Conservation (phyloP, 2,888 invertebrate species). For the Dimorphilus gyrociliatus region DNA sequence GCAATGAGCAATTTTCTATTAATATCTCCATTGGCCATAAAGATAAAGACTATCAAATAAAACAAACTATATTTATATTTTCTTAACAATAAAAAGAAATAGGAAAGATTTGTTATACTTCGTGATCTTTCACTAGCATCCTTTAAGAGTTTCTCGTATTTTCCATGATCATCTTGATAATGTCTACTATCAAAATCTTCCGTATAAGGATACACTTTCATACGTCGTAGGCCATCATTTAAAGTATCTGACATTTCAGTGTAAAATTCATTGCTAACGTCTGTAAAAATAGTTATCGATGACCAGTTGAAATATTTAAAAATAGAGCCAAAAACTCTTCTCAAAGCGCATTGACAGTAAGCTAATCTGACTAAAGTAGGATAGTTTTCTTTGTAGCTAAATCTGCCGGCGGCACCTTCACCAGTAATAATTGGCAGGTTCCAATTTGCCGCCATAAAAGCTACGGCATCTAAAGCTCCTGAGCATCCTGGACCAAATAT, state of each 20-base stretch:
- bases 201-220: too few relatives aligned
- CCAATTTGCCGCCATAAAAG: too few relatives aligned
- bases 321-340: conserved; percentile 1
- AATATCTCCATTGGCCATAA: not conserved
- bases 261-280: not conserved
- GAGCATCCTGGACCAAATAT: too few relatives aligned
- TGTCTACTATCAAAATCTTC: too few relatives aligned
- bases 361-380: conserved; percentile 2
- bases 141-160: conserved; percentile 1
- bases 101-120: too few relatives aligned
- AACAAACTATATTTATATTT: too few relatives aligned
- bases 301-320: conserved; percentile 3
- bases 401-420: conserved; percentile 2
- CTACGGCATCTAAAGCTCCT: too few relatives aligned
- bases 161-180: not conserved
- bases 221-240: not conserved
- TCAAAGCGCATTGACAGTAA: conserved; percentile 4
- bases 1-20: too few relatives aligned
- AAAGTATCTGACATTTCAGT: not conserved
- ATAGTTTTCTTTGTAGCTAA: conserved; percentile 3
- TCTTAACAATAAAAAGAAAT: too few relatives aligned
- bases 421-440: too few relatives aligned
- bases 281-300: conserved; percentile 1
- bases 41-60: conserved; percentile 2
- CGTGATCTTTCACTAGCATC: conserved; percentile 3